Base-by-base conservation (phyloP, 2,888 invertebrate genomes). In the Drosophila rellima region DNA sequence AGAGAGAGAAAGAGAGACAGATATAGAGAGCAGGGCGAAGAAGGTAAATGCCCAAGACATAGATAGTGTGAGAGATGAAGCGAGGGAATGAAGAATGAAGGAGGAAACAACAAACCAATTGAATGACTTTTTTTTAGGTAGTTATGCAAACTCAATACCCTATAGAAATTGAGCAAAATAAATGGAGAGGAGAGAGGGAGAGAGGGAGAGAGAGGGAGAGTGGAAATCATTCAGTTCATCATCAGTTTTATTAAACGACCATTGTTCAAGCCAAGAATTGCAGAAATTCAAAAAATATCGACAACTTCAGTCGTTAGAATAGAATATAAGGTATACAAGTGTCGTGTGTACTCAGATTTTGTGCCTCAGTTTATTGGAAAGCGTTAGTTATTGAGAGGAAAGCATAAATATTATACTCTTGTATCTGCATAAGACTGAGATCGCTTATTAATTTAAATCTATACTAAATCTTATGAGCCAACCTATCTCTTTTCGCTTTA, bases 121-220 rank as follows among this genome's bases (percentile, higher is more conserved):
- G 60, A 63, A 60, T 62, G 68, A 60, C 73, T n/a, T 23, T 63
- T 69, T 69, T 52, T 42, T 55, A 63, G 39, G n/a, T 62, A 62
- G 61, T 74, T 60, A 45, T 35, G 45, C 52, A 47, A 31, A 48
- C 17, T 31, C 20, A 40, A 61, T 66, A 54, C 52, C 66, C 61
- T 48, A 5, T 10, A 68, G 39, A 2, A 26, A n/a, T 48, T n/a
- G 15, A 59, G 2, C n/a, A 13, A 15, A 15, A 8, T 10, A 2
- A 17, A 31, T 39, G 18, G n/a, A n/a, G n/a, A n/a, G n/a, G n/a
- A n/a, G n/a, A n/a, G n/a, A n/a, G n/a, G n/a, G n/a, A n/a, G n/a
- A n/a, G n/a, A n/a, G n/a, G n/a, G n/a, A n/a, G n/a, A n/a, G n/a
- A n/a, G n/a, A n/a, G n/a, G n/a, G n/a, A n/a, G n/a, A n/a, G n/a